These are phyloP conservation scores for Gymnopithys bicolor DNA, from an alignment of 2,797 vertebrate species.

Conservation along the genomic window DNA sequence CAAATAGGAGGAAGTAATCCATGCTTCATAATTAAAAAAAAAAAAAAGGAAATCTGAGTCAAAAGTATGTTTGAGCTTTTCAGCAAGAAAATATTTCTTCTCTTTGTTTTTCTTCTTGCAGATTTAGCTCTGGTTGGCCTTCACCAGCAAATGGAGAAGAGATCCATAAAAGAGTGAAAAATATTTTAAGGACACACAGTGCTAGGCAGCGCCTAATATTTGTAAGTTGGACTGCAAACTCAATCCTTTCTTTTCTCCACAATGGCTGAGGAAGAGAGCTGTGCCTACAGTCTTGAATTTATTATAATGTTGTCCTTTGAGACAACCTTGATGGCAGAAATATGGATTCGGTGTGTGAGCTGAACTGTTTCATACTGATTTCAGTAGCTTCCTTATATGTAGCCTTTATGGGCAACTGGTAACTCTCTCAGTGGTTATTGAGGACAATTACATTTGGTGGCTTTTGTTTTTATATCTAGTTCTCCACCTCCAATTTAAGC, in stretches of 20 bases:
- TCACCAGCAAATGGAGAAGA: conserved; percentile 86
- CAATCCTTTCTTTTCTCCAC: not conserved
- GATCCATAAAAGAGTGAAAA: conserved; percentile 92
- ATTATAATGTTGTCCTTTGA: not conserved
- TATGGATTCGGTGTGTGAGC: not conserved
- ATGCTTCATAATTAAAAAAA: not conserved
- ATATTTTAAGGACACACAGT: conserved; percentile 87
- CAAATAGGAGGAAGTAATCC: not conserved
- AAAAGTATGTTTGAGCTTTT: not conserved
- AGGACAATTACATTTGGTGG: not conserved
- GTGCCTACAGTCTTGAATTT: not conserved
- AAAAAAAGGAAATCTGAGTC: not conserved
- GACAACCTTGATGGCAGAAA: not conserved
- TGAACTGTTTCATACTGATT: not conserved
- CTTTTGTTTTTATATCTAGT: not conserved
- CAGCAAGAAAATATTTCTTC: not conserved
- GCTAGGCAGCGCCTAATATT: conserved; percentile 73
- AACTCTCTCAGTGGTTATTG: not conserved
- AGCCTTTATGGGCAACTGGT: not conserved
- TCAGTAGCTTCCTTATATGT: not conserved
- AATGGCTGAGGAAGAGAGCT: not conserved
- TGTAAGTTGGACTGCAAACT: conserved; percentile 70
- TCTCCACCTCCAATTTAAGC: not conserved
- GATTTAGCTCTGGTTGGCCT: conserved; percentile 81
- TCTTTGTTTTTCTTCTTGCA: conserved; percentile 67